phyloP scores from a whole-genome alignment of 2,113 vertebrate species.

The Chauna torquata region DNA sequence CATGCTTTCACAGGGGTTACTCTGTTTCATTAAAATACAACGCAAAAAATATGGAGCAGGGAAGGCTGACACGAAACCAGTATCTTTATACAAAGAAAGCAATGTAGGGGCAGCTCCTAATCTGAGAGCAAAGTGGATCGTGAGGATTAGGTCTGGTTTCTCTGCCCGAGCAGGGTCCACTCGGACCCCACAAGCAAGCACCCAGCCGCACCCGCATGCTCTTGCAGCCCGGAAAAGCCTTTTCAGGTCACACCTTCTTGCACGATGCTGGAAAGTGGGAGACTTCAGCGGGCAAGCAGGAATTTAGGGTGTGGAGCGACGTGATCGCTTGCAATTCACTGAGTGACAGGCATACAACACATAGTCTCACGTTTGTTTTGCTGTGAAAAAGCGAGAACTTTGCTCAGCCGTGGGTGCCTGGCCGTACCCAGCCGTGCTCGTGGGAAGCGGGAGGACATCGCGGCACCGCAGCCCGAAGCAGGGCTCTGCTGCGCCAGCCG shows the following conservation, averaged over 20 bases:
- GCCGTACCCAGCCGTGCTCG: rapidly evolving
- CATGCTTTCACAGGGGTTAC: not conserved
- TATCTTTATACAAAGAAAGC: not conserved
- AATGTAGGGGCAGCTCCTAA: not conserved
- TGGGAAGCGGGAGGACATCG: not conserved
- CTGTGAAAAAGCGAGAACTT: rapidly evolving
- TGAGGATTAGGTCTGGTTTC: not conserved
- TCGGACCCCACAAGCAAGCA: too few relatives aligned
- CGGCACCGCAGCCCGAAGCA: not conserved
- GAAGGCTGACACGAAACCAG: not conserved
- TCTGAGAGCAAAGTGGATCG: rapidly evolving
- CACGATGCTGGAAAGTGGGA: not conserved
- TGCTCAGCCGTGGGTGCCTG: not conserved
- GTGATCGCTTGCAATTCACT: rapidly evolving
- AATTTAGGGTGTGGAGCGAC: not conserved
- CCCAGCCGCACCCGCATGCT: rapidly evolving
- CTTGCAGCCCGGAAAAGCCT: not conserved
- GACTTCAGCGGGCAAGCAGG: not conserved
- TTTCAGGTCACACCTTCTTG: not conserved
- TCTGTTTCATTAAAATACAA: not conserved
- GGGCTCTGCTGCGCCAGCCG: not conserved
- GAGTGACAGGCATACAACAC: not conserved
- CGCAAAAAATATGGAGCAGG: not conserved
- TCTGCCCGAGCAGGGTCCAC: not conserved
- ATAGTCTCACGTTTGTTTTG: not conserved